A percentile compares a stretch with the other conserved stretches of the same genome.
phyloP scores from a whole-genome alignment of 2,888 invertebrate genomes.

The Dicyrtomina minuta region DNA sequence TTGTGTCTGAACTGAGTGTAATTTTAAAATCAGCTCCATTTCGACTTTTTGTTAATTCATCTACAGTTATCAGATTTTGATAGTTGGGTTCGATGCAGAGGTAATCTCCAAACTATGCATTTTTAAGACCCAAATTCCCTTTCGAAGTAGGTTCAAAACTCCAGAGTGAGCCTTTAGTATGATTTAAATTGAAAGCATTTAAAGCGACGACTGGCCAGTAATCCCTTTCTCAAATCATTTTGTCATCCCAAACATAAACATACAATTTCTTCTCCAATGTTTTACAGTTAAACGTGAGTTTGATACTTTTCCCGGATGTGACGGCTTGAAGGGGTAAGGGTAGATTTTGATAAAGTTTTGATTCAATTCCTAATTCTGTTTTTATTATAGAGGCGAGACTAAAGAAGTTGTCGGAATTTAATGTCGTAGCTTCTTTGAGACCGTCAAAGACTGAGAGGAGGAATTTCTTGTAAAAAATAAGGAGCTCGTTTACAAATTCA shows the following conservation, averaged over 20 bases:
- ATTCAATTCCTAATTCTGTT: constrained; percentile 8
- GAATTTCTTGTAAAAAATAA: constrained; percentile 1
- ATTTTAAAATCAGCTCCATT: no score
- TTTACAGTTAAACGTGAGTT: constrained; percentile 9
- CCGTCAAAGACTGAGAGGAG: constrained; percentile 18
- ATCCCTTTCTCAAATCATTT: constrained; percentile 5
- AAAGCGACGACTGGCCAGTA: constrained; percentile 20
- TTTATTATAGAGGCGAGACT: background rate
- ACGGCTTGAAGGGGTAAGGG: constrained; percentile 9
- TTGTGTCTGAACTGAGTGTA: background rate
- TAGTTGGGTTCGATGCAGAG: constrained; percentile 22
- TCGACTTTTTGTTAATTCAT: background rate
- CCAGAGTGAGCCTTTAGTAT: constrained; percentile 23
- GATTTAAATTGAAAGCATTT: background rate
- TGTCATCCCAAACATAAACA: constrained; percentile 14
- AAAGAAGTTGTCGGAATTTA: constrained; percentile 20
- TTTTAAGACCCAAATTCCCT: constrained; percentile 13
- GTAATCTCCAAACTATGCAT: constrained; percentile 22
- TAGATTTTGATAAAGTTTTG: constrained; percentile 9
- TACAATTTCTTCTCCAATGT: constrained; percentile 16
- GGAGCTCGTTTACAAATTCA: constrained; percentile 8
- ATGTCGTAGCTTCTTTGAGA: constrained; percentile 14
- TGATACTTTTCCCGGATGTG: constrained; percentile 8
- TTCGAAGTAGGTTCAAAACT: constrained; percentile 1
- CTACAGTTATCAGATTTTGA: constrained; percentile 24